Evolutionary conservation across 2,113 vertebrate species (phyloP).

Genomic region (Psettodes erumei): DNA sequence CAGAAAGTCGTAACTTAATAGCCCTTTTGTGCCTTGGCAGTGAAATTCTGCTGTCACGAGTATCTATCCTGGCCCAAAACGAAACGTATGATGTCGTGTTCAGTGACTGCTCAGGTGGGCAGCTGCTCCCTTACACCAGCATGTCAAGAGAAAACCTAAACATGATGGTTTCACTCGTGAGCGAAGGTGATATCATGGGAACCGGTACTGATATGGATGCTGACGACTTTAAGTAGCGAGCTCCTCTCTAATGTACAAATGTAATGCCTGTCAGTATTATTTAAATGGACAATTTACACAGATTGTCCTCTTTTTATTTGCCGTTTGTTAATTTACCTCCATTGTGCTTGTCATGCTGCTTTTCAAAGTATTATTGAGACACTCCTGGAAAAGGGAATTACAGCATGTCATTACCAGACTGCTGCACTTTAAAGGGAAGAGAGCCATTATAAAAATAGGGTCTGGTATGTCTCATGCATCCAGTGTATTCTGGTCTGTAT

Average conservation of each 20-base stretch:
- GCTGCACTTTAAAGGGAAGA: slow-evolving; percentile 7
- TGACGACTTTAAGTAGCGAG: not conserved
- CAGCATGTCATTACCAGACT: slow-evolving; percentile 1
- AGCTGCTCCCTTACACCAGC: not conserved
- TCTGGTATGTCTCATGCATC: not conserved
- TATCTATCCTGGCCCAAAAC: not conserved
- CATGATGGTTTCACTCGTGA: slow-evolving; percentile 19
- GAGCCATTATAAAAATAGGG: slow-evolving; percentile 22
- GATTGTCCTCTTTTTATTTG: not conserved
- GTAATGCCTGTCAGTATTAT: not conserved
- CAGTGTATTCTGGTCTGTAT: slow-evolving; percentile 32
- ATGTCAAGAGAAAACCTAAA: not conserved
- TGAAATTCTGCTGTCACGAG: not conserved
- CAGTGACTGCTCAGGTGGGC: not conserved
- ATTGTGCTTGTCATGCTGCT: not conserved
- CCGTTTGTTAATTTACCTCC: not conserved
- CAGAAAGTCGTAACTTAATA: slow-evolving; percentile 31
- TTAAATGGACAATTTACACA: too few species aligned
- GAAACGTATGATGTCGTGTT: not conserved
- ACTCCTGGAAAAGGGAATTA: slow-evolving; percentile 11
- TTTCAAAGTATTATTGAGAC: not conserved
- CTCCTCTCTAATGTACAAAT: not conserved
- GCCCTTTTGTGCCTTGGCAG: slow-evolving; percentile 24
- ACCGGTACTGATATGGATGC: not conserved
- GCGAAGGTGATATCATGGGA: not conserved